These are phyloP conservation scores for Macquaria ambigua DNA, from an alignment of 2,113 vertebrate genomes.

Conservation along the genomic window DNA sequence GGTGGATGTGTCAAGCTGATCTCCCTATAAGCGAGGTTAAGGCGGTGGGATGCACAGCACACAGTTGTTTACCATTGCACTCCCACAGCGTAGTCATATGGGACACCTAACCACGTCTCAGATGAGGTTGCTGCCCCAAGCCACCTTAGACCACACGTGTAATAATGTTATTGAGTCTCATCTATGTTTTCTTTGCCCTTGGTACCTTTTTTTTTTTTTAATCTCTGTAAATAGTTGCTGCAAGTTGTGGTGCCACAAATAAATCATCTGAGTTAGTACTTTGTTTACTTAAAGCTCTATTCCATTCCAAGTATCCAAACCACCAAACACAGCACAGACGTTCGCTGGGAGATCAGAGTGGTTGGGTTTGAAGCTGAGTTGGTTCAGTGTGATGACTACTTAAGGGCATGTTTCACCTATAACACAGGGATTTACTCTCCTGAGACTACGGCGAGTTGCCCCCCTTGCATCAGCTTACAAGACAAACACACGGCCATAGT, in stretches of 20 bases:
- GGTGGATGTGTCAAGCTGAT: slow-evolving; percentile 52
- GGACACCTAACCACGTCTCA: slow-evolving; percentile 51
- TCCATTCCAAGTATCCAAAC: slow-evolving; percentile 23
- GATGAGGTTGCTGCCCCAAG: slow-evolving; percentile 41
- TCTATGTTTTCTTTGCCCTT: not conserved
- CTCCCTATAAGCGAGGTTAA: slow-evolving; percentile 46
- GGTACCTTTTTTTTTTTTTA: not conserved
- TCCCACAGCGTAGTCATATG: slow-evolving; percentile 60
- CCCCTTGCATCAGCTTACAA: slow-evolving; percentile 15
- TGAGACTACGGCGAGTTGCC: not conserved
- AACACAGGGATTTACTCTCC: slow-evolving; percentile 48
- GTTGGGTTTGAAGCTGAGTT: slow-evolving; percentile 8
- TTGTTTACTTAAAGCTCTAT: slow-evolving; percentile 10
- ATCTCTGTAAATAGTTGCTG: slow-evolving; percentile 16
- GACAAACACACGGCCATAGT: slow-evolving; percentile 33
- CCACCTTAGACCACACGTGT: slow-evolving; percentile 22
- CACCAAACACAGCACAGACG: not conserved
- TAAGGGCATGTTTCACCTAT: slow-evolving; percentile 20
- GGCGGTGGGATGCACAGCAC: slow-evolving; percentile 43
- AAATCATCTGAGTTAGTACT: not conserved
- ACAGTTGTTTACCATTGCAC: slow-evolving; percentile 66
- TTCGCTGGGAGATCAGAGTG: not conserved
- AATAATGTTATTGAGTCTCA: slow-evolving; percentile 14
- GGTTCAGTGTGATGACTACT: slow-evolving; percentile 1
- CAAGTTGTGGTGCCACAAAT: slow-evolving; percentile 22